Conservation (phyloP, 2,797 vertebrate species). For the Parotocinclus haroldoi region DNA sequence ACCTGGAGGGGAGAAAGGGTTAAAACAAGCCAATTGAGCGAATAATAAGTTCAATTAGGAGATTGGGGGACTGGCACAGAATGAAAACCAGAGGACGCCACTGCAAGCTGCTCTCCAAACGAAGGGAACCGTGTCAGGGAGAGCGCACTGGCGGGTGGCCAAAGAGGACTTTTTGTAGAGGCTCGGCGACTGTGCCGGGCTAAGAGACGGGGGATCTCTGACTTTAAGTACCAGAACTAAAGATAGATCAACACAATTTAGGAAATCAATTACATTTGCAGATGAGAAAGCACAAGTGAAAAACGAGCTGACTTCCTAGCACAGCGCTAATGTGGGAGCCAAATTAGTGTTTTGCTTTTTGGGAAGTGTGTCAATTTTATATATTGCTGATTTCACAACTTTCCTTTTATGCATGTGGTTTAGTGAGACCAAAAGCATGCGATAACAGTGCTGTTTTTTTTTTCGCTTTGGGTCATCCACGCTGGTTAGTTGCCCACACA, state of each 20-base stretch:
- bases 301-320: neutral
- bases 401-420: conserved; percentile 13
- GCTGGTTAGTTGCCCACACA: conserved; percentile 45
- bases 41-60: conserved; percentile 81
- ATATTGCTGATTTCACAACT: conserved; percentile 21
- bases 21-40: conserved; percentile 77
- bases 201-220: too few relatives aligned
- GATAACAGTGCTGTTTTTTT: conserved; percentile 48
- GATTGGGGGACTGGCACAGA: conserved; percentile 69
- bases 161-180: conserved; percentile 28
- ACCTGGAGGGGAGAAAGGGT: conserved; percentile 67
- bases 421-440: conserved; percentile 8
- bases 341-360: conserved; percentile 9
- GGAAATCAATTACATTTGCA: too few relatives aligned
- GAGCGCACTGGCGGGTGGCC: conserved; percentile 47
- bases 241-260: too few relatives aligned
- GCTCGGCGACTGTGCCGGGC: conserved; percentile 3
- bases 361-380: conserved; percentile 16
- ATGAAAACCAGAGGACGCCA: conserved; percentile 77
- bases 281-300: neutral
- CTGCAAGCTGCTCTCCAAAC: conserved; percentile 59
- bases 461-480: conserved; percentile 39
- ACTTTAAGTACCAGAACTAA: too few relatives aligned
- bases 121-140: conserved; percentile 34
- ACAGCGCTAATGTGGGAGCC: neutral